phyloP scores from a whole-genome alignment of 1,140 invertebrate species.

The Meloidogyne floridensis region DNA sequence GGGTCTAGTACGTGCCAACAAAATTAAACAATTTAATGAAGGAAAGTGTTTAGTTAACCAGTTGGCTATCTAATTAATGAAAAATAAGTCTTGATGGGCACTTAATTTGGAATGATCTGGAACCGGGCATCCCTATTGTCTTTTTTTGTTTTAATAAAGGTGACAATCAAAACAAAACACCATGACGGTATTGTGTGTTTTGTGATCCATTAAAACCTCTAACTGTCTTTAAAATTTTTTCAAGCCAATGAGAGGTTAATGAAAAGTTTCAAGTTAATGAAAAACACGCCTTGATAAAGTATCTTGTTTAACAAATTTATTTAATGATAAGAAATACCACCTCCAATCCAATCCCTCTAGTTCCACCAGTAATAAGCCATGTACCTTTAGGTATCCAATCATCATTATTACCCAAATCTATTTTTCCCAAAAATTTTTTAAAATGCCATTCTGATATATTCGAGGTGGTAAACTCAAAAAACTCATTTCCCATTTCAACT shows the following conservation, averaged over 20 bases:
- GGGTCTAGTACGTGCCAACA: neutral
- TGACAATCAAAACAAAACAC: too few relatives aligned
- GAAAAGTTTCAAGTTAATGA: too few relatives aligned
- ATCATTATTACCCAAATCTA: neutral
- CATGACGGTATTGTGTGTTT: too few relatives aligned
- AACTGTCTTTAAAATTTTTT: too few relatives aligned
- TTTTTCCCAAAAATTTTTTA: neutral
- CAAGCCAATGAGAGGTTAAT: too few relatives aligned
- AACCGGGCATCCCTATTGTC: too few relatives aligned
- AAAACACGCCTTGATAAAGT: too few relatives aligned
- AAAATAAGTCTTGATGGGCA: neutral
- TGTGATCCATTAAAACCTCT: too few relatives aligned
- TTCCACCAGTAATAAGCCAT: conserved; percentile 16
- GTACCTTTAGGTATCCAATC: conserved; percentile 10
- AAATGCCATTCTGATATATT: neutral
- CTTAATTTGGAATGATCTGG: too few relatives aligned
- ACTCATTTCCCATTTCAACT: neutral
- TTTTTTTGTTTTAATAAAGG: too few relatives aligned
- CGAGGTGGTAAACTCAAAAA: neutral
- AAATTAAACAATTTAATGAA: neutral
- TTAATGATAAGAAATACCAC: neutral
- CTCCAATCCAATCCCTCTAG: conserved; percentile 8
- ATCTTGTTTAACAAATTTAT: too few relatives aligned
- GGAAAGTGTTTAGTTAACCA: neutral
- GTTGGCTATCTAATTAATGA: neutral